These are phyloP conservation scores for Ethmia dodecea DNA, from an alignment of 2,888 invertebrate species.

Conservation along the genomic window DNA sequence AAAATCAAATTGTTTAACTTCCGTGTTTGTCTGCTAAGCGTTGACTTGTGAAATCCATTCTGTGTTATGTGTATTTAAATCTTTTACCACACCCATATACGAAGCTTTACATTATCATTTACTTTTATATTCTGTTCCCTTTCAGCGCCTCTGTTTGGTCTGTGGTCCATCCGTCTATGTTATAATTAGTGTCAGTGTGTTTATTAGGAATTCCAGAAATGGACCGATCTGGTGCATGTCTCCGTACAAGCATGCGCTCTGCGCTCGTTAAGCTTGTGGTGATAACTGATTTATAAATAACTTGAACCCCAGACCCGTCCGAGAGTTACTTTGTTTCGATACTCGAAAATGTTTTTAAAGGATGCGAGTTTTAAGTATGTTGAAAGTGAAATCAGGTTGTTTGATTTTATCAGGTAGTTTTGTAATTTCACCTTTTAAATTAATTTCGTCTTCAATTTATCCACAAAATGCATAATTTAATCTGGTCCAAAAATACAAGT, in stretches of 20 bases:
- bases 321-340: constrained; percentile 10
- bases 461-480: not conserved
- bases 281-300: constrained; percentile 37
- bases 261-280: constrained; percentile 22
- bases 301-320: constrained; percentile 6
- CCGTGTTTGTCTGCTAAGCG: constrained; percentile 2
- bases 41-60: constrained; percentile 8
- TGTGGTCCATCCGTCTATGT: constrained; percentile 16
- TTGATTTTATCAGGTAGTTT: constrained; percentile 2
- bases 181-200: constrained; percentile 48
- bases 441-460: not conserved
- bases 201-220: constrained; percentile 40
- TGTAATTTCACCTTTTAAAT: constrained; percentile 1
- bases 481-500: no score
- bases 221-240: constrained; percentile 44
- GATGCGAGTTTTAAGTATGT: constrained; percentile 3
- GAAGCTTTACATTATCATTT: not conserved
- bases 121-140: not conserved
- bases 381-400: constrained; percentile 7
- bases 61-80: constrained; percentile 4
- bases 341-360: constrained; percentile 2
- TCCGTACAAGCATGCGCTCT: constrained; percentile 21
- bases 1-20: no score
- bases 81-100: not conserved
- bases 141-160: constrained; percentile 4